Evolutionary conservation across 2,888 invertebrate species (phyloP).

Genomic region (Onthophagus sagittarius): DNA sequence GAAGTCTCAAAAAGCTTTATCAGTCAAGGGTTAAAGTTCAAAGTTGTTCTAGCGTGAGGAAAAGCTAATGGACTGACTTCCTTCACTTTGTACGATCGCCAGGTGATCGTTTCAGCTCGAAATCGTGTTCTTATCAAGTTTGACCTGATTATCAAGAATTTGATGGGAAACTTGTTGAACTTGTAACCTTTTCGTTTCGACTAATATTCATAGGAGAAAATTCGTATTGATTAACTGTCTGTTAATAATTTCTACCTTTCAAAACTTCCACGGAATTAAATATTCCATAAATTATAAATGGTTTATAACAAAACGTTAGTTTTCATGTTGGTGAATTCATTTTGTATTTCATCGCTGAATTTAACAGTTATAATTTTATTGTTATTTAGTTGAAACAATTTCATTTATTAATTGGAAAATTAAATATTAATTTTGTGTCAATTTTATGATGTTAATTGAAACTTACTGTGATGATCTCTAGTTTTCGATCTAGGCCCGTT

Average conservation of each 20-base stretch:
- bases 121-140: background rate
- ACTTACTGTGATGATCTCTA: conserved; percentile 30
- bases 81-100: background rate
- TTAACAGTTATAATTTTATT: background rate
- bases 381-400: background rate
- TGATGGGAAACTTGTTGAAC: background rate
- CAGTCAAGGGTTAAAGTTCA: background rate
- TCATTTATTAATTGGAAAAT: background rate
- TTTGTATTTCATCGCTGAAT: background rate
- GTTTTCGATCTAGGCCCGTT: conserved; percentile 42
- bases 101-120: background rate
- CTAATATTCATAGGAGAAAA: background rate
- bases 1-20: background rate
- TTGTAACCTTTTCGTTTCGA: background rate
- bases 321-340: background rate
- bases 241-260: background rate
- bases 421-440: too few relatives aligned
- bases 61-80: background rate
- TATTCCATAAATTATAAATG: too few relatives aligned
- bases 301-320: too few relatives aligned
- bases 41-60: background rate
- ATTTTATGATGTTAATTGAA: background rate
- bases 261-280: too few relatives aligned
- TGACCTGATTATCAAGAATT: background rate
- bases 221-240: background rate